Conservation (phyloP, 2,888 invertebrate genomes). For the Morinoia aosen region DNA sequence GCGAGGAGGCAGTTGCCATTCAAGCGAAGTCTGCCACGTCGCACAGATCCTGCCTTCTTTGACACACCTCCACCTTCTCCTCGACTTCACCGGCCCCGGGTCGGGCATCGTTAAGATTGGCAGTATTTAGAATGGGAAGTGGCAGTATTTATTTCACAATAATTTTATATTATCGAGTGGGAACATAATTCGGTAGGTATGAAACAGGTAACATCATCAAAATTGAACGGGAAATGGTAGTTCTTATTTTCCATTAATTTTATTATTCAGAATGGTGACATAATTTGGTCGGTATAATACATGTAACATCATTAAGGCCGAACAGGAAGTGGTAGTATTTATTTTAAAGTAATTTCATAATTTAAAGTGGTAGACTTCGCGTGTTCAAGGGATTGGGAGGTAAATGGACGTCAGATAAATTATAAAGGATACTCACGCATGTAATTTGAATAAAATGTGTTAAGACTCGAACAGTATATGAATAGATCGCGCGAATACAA, state of each 20-base stretch:
- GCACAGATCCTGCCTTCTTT: background rate
- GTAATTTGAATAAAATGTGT: background rate
- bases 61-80: background rate
- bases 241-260: background rate
- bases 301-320: background rate
- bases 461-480: background rate
- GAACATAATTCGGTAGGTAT: no score
- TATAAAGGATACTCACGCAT: background rate
- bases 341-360: background rate
- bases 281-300: no score
- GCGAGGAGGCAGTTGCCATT: background rate
- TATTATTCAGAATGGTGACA: background rate
- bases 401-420: background rate
- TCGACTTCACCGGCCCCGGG: background rate
- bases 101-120: background rate
- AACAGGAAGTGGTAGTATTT: background rate
- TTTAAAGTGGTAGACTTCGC: no score
- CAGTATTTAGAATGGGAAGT: no score
- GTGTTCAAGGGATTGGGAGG: no score
- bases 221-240: background rate
- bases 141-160: no score
- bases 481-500: no score
- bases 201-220: background rate
- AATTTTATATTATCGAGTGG: no score
- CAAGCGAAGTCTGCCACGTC: background rate